Base-by-base conservation (phyloP, 1,140 invertebrate genomes). In the Temnothorax curvispinosus region DNA sequence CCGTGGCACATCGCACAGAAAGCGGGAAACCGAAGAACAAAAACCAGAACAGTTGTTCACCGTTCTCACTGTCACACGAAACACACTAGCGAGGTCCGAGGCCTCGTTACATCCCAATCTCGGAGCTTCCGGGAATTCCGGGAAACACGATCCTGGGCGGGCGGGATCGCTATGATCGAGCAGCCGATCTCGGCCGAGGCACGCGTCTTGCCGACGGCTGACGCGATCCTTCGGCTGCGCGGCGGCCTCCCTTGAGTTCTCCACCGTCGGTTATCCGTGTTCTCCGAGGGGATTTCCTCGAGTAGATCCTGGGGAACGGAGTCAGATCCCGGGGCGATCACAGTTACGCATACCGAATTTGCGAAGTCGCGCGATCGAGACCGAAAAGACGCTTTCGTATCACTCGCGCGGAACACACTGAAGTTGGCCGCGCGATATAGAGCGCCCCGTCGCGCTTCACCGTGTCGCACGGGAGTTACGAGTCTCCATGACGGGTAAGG, bases 1-100 rank as follows among this genome's bases (percentile, higher is more conserved):
- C 78, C 87, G 90, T 89, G 87, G 91, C 91, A 92, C 93, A 93
- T 93, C 92, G 92, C 92, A 92, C 93, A 91, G 27, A 72, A 88
- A 62, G 65, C 69, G n/a, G 21, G 38, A 89, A 88, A 72, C 88
- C 75, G n/a, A 85, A 92, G 89, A 27, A 27, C 91, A 88, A 82
- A 82, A 90, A 75, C 18, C 86, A 90, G 35, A 90, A 90, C 27
- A 27, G 27, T 27, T 27, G 27, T 27, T 27, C 27, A 90, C 88
- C 76, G 88, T 88, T 80, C 85, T 89, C 90, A 91, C 90, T 84
- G 87, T 87, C 89, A 91, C 90, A 89, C 67, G 38, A 90, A 89
- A 78, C 47, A 60, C 84, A 78, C 69, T 87, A 27, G 56, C 67
- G 77, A 82, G 69, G 69, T 84, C 69, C 69, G 41, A 27, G 54